Evolutionary conservation across 2,113 vertebrate species (phyloP), one percentile per base, ranked within the genome.

Genomic region (Prolemur simus): DNA sequence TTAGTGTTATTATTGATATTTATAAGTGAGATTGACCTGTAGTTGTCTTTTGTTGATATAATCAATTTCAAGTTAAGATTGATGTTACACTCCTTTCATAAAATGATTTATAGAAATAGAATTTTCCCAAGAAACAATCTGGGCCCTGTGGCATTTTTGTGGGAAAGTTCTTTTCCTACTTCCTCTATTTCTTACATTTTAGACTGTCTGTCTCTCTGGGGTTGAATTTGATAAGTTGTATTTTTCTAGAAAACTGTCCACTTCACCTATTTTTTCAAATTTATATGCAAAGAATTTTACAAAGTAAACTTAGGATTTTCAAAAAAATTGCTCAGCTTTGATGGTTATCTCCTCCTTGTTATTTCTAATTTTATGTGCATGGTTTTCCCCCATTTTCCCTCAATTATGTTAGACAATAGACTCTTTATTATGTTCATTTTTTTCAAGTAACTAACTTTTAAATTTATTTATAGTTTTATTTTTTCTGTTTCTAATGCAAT

Each of bases 221-320:
- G 27, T 80, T 96, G 71, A 68, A 87, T 94, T 91, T 96, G 25
- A 58, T 47, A 82, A 82, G 47, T 49, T 91, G 17, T 37, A n/a
- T 78, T 93, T 94, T 89, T 73, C 73, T 81, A 96, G 74, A 91
- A 82, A 76, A 76, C 58, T 68, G 81, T 37, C 74, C 15, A 49
- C 42, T 60, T 87, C 17, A 52, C 14, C 1, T 83, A 69, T 17
- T 82, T 73, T 91, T 76, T n/a, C 39, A 94, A 76, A 77, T 60
- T 49, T 76, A 76, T 87, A 76, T 91, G 58, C 60, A 69, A 76
- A 89, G 18, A 93, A 60, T 42, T 29, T 7, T 77, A 42, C 17
- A 47, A 71, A 95, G 45, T 13, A 84, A n/a, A 66, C 2, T 77
- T 82, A 69, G 34, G 6, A 77, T 84, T 64, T 76, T 52, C 8